Percentiles rank a stretch among this genome's conserved stretches.
These are phyloP conservation scores for Chrysomela aeneicollis DNA, from an alignment of 2,888 invertebrate species.

Conservation along the genomic window DNA sequence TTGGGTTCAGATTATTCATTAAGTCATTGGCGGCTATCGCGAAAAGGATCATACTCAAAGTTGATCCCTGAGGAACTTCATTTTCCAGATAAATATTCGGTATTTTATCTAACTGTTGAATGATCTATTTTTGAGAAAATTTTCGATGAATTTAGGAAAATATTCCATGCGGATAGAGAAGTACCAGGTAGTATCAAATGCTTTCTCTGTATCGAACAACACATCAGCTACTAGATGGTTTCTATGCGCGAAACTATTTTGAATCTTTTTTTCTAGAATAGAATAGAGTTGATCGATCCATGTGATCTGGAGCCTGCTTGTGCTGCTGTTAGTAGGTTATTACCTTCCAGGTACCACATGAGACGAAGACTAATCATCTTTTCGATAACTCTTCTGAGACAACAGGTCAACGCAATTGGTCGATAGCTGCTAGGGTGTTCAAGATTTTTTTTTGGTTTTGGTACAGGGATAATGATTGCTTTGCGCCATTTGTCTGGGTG, in stretches of 20 bases:
- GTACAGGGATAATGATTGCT: conserved; percentile 19
- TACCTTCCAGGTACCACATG: too few species aligned
- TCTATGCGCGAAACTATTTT: conserved; percentile 8
- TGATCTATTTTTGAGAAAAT: conserved; percentile 12
- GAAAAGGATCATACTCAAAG: conserved; percentile 30
- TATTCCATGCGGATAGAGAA: too few species aligned
- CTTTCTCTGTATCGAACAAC: too few species aligned
- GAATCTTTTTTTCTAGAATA: conserved; percentile 8
- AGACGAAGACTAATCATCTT: conserved; percentile 32
- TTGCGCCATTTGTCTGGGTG: conserved; percentile 16
- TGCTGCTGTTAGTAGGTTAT: too few species aligned
- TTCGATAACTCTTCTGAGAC: conserved; percentile 27
- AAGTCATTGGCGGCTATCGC: conserved; percentile 29
- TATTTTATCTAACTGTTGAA: conserved; percentile 17
- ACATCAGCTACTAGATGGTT: conserved; percentile 4
- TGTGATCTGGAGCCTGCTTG: conserved; percentile 18
- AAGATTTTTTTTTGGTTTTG: conserved; percentile 19
- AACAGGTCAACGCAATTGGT: too few species aligned
- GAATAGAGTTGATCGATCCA: conserved; percentile 9
- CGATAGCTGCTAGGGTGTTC: too few species aligned
- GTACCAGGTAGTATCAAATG: conserved; percentile 31
- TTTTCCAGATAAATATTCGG: conserved; percentile 26
- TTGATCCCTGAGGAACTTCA: conserved; percentile 37
- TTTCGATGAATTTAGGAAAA: conserved; percentile 15
- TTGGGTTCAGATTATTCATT: not conserved